A percentile compares a stretch with the other conserved stretches of the same genome.
phyloP scores from a whole-genome alignment of 2,888 invertebrate genomes.

The Hyppa rectilinea region DNA sequence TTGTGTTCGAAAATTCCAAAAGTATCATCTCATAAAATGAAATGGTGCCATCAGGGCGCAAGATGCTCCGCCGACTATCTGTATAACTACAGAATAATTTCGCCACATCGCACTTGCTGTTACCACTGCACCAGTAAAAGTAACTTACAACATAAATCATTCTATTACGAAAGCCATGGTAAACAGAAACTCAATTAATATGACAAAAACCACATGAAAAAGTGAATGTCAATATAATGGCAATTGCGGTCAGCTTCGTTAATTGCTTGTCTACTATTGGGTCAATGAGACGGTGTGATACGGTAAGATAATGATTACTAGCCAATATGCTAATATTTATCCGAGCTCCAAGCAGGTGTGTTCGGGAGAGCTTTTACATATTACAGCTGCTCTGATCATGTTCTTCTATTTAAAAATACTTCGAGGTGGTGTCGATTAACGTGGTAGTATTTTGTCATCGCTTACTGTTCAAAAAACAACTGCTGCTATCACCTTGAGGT shows the following conservation, averaged over 20 bases:
- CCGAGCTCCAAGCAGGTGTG: not conserved
- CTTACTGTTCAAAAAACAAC: not conserved
- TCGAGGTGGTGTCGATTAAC: not conserved
- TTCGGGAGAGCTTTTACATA: not conserved
- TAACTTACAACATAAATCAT: slow-evolving; percentile 43
- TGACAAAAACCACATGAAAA: slow-evolving; percentile 56
- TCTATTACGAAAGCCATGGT: slow-evolving; percentile 45
- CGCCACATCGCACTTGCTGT: slow-evolving; percentile 25
- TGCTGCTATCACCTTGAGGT: not conserved
- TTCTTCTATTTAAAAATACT: not conserved
- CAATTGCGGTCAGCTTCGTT: slow-evolving; percentile 50
- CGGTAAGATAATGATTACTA: slow-evolving; percentile 9
- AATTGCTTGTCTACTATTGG: slow-evolving; percentile 39
- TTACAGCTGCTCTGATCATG: not conserved
- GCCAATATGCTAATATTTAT: slow-evolving; percentile 9
- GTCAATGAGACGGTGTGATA: slow-evolving; percentile 52
- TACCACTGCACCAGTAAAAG: slow-evolving; percentile 14
- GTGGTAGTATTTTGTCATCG: not conserved
- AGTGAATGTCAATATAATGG: slow-evolving; percentile 56
- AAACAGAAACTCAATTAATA: slow-evolving; percentile 59
- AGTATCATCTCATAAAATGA: slow-evolving; percentile 1
- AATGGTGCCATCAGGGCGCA: slow-evolving; percentile 4
- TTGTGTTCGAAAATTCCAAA: slow-evolving; percentile 7
- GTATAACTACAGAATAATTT: slow-evolving; percentile 23
- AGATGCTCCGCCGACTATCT: not conserved